Percentiles rank a stretch among this genome's conserved stretches.
Evolutionary conservation across 1,140 invertebrate genomes (phyloP).

Genomic region (Cylas formicarius): DNA sequence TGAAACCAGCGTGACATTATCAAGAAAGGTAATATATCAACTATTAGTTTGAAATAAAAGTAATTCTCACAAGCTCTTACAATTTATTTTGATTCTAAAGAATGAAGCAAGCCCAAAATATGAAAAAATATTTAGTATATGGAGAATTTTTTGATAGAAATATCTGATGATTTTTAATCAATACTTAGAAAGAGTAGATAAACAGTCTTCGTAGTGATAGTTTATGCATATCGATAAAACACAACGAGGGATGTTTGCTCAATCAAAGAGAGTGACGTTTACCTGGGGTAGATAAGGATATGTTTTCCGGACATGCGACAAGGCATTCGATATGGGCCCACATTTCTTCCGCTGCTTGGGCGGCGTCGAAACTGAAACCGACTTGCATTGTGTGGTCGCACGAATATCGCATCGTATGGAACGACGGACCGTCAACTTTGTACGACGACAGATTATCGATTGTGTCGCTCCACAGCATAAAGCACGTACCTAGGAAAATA

Average conservation of each 20-base stretch:
- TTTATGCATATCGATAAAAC: too few relatives aligned
- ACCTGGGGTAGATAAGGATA: constrained; percentile 63
- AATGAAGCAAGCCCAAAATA: too few relatives aligned
- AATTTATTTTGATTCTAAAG: too few relatives aligned
- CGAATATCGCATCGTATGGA: constrained; percentile 79
- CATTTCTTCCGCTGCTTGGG: constrained; percentile 64
- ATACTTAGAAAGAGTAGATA: not conserved
- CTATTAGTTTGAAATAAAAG: too few relatives aligned
- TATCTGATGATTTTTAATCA: not conserved
- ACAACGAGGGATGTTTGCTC: too few relatives aligned
- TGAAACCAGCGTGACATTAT: too few relatives aligned
- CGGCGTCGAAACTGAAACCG: constrained; percentile 71
- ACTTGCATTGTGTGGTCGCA: constrained; percentile 55
- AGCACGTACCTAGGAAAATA: constrained; percentile 52
- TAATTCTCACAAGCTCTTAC: too few relatives aligned
- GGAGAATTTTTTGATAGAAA: not conserved
- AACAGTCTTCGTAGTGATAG: too few relatives aligned
- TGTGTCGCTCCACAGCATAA: constrained; percentile 78
- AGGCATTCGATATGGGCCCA: constrained; percentile 60
- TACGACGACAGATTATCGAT: constrained; percentile 66
- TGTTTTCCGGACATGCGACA: constrained; percentile 73
- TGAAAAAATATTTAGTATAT: too few relatives aligned
- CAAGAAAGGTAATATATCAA: too few relatives aligned
- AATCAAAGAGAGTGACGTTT: constrained; percentile 31
- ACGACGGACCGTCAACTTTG: constrained; percentile 58